phyloP scores from a whole-genome alignment of 2,113 vertebrate species.

The Acrocephalus kingi region DNA sequence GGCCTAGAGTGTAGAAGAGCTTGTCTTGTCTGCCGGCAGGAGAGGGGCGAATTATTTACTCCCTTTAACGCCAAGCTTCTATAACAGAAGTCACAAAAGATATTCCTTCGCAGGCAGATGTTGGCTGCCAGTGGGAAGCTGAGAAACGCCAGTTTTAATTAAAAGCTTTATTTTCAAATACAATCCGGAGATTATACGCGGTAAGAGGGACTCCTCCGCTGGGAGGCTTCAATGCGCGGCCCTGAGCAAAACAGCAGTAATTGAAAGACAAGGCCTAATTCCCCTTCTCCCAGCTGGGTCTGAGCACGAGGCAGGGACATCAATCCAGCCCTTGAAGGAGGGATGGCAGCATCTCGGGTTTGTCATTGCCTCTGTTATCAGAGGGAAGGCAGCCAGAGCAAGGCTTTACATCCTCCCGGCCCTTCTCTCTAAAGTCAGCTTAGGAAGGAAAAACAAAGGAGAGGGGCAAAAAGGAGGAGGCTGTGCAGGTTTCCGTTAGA shows the following conservation, averaged over 20 bases:
- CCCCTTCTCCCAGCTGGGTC: constrained; percentile 59
- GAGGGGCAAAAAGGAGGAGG: not conserved
- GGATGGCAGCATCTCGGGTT: constrained; percentile 8
- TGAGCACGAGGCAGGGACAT: constrained; percentile 54
- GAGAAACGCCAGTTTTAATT: constrained; percentile 69
- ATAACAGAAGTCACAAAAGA: constrained; percentile 17
- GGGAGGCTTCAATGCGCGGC: constrained; percentile 48
- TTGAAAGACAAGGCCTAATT: constrained; percentile 67
- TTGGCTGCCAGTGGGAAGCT: constrained; percentile 65
- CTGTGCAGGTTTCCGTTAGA: not conserved
- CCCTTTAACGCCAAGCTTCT: not conserved
- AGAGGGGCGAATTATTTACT: constrained; percentile 22
- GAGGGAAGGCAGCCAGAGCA: constrained; percentile 23
- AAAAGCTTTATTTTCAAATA: constrained; percentile 70
- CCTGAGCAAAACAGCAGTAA: constrained; percentile 66
- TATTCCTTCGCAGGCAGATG: constrained; percentile 54
- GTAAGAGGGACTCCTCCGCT: constrained; percentile 49
- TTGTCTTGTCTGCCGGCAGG: not conserved
- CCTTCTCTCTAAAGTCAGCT: not conserved
- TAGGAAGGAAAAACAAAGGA: not conserved
- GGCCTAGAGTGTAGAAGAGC: not conserved
- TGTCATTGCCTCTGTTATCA: constrained; percentile 1
- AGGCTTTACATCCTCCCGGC: not conserved
- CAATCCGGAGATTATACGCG: constrained; percentile 54
- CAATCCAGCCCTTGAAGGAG: constrained; percentile 60